phyloP scores from a whole-genome alignment of 2,797 vertebrate genomes.

The Poeciliopsis presidionis region DNA sequence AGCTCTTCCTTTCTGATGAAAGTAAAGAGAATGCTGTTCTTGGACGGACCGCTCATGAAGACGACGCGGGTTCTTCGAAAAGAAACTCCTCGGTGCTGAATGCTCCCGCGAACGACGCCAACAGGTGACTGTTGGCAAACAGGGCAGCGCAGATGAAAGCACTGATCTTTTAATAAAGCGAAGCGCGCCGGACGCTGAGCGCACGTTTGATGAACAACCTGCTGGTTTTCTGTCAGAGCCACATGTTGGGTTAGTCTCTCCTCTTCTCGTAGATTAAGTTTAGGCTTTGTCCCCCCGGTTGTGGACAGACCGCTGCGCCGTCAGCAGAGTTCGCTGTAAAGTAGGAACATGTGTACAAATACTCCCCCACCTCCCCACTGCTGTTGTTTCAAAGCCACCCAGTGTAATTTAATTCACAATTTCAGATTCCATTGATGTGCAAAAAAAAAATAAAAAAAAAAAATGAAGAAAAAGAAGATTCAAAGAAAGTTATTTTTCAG shows the following conservation, averaged over 20 bases:
- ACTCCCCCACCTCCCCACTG: constrained; percentile 33
- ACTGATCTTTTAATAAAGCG: constrained; percentile 1
- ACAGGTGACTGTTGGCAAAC: background rate
- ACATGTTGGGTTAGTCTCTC: background rate
- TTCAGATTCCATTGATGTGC: constrained; percentile 35
- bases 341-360: constrained; percentile 72
- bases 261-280: constrained; percentile 14
- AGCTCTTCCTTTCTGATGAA: background rate
- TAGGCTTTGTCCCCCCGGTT: constrained; percentile 47
- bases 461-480: constrained; percentile 1
- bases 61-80: background rate
- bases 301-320: constrained; percentile 51
- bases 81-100: background rate
- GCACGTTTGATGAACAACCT: background rate
- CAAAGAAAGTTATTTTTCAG: constrained; percentile 21
- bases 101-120: background rate
- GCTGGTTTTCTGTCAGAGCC: background rate
- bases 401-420: constrained; percentile 55
- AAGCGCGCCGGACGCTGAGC: background rate
- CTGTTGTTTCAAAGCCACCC: constrained; percentile 41
- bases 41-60: background rate
- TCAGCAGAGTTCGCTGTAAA: constrained; percentile 69
- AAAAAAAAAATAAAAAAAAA: background rate
- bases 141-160: background rate
- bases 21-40: background rate